Evolutionary conservation across 2,113 vertebrate genomes (phyloP), one percentile per base, ranked within the genome.

Genomic region (Saguinus midas): DNA sequence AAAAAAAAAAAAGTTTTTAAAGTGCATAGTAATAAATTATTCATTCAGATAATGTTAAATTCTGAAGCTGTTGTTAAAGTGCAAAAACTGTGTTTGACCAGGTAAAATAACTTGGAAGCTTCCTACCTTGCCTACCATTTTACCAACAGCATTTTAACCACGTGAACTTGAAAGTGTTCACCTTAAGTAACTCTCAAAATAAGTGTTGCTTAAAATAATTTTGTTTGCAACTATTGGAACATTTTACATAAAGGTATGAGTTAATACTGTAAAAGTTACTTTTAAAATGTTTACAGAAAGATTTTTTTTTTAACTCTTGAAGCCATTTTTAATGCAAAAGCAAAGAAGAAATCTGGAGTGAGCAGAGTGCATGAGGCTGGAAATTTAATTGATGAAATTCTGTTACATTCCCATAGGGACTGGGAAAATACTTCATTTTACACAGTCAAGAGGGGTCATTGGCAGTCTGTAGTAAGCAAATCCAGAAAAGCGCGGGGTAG

Each of bases 21-120:
- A 75, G 35, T 52, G 5, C 40, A 29, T 50, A 93, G n/a, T 96
- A 52, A 45, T 96, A 75, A 85, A 81, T 64, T 93, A 95, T 97
- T 97, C 96, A 78, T 94, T 97, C 50, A 83, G 21, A 43, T 96
- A 94, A 83, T 94, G 81, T 96, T 95, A 95, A 45, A 29, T 97
- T 96, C 64, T 70, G 57, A 78, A 95, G 88, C 64, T 97, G 20
- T 95, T 85, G 21, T 89, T 92, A 94, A 92, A 45, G 76, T 97
- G 73, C 76, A 93, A 81, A 94, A 94, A 48, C 88, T 72, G 6
- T 96, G 37, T 93, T 78, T 96, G 43, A 87, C 66, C 50, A 94
- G 92, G 58, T 87, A 84, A 80, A 94, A 97, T 92, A 82, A 87
- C 84, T 87, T 82, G 79, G 48, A 87, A 96, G 21, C 43, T 95